phyloP scores from a whole-genome alignment of 2,797 vertebrate species.

The Pseudotriccus pelzelni region DNA sequence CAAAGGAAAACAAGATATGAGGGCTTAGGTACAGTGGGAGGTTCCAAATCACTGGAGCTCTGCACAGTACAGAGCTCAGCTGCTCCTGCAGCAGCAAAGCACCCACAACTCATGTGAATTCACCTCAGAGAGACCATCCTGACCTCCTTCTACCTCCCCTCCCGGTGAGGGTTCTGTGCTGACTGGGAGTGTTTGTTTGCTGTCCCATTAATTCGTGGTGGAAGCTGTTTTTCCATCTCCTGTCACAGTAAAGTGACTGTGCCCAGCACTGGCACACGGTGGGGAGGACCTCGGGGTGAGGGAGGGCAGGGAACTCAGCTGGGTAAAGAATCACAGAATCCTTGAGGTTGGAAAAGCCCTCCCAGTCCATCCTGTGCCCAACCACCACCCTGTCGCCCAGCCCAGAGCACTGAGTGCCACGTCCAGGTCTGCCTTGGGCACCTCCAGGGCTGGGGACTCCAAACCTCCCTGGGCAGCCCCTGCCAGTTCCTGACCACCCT shows the following conservation, averaged over 20 bases:
- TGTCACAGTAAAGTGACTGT: neutral
- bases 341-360: neutral
- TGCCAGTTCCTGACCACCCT: neutral
- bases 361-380: neutral
- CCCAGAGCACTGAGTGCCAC: neutral
- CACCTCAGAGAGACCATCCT: neutral
- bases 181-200: neutral
- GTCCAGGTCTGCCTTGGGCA: rapidly evolving
- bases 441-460: neutral
- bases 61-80: neutral
- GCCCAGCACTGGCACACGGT: neutral
- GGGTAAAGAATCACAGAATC: neutral
- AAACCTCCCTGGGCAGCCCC: neutral
- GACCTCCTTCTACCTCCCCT: neutral
- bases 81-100: conserved; percentile 2
- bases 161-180: neutral
- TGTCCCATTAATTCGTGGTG: neutral
- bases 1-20: conserved; percentile 24
- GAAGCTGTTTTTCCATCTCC: neutral
- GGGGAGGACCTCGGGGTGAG: neutral
- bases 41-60: conserved; percentile 23
- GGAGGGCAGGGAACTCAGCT: neutral
- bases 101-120: neutral
- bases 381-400: neutral
- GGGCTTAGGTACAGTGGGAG: conserved; percentile 3